These are phyloP conservation scores for Ahaetulla prasina DNA, from an alignment of 2,113 vertebrate genomes.

Conservation along the genomic window DNA sequence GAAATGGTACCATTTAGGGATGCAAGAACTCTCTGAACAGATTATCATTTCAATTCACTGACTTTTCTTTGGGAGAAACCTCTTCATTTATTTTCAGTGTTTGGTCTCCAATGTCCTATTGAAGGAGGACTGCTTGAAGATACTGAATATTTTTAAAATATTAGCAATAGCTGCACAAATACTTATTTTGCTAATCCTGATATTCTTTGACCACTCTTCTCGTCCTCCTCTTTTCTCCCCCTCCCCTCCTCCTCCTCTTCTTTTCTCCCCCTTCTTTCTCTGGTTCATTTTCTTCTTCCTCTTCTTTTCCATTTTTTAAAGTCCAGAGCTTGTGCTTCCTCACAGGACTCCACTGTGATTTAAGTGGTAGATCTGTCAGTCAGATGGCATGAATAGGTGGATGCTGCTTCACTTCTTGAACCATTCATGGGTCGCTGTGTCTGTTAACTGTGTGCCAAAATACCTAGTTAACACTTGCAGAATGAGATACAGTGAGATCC, in stretches of 20 bases:
- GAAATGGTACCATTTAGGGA: neutral
- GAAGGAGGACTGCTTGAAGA: neutral
- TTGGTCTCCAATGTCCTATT: neutral
- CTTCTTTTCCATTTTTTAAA: neutral
- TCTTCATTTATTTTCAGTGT: neutral
- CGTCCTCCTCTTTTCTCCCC: neutral
- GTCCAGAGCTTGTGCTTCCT: neutral
- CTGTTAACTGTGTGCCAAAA: neutral
- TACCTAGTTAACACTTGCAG: neutral
- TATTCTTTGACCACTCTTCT: too few relatives aligned
- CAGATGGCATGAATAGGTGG: neutral
- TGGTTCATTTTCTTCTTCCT: neutral
- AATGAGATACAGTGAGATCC: neutral
- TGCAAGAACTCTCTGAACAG: neutral
- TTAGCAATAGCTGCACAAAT: neutral
- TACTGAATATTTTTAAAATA: neutral
- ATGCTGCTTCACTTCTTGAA: neutral
- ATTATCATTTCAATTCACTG: too few relatives aligned
- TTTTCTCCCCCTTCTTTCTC: neutral
- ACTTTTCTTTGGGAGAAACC: neutral
- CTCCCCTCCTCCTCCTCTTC: neutral
- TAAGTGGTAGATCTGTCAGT: neutral
- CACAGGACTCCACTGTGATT: neutral
- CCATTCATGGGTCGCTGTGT: rapidly evolving
- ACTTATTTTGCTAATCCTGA: neutral